Base-by-base conservation (phyloP, 2,888 invertebrate genomes). In the Chymomyza caudatula region DNA sequence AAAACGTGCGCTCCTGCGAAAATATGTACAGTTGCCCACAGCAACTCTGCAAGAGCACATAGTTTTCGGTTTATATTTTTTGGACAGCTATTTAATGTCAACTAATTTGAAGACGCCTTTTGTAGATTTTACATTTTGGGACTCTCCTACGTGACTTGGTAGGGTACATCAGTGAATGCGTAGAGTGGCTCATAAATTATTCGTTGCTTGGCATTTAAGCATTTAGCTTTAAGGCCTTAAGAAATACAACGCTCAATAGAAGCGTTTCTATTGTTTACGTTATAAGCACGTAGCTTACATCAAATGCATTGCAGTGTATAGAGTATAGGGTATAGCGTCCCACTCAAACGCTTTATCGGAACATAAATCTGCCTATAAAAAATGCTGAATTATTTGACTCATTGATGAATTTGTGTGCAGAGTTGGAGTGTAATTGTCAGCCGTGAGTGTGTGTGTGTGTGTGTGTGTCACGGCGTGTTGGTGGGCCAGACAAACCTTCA, bases 251-350 rank as follows among this genome's bases (percentile, higher is more conserved):
- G 29, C 29, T 37, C 11, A 37, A 37, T 37, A 11, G 29, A 37
- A 37, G 29, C 29, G 29, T 65, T 62, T 57, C 37, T 11, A 54
- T 67, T 78, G 63, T 78, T 77, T 74, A 68, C 67, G 65, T 29
- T 64, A 68, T 65, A 19, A 64, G 82, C 79, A 79, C 85, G 79
- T 78, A 47, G 47, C 47, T 63, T 47, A 52, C 42, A 58, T 59
- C 71, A 57, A 56, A 52, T 77, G 67, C 63, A 72, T 58, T 56
- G 63, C 49, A 68, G 23, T 15, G 4, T 25, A 37, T 0, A 37
- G 11, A 52, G n/a, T n/a, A n/a, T n/a, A n/a, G n/a, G n/a, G n/a
- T n/a, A n/a, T n/a, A n/a, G 52, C 68, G 63, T 59, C 63, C 68
- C 67, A 81, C 69, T 65, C 70, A 59, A 25, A 6, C 6, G 54